phyloP scores from a whole-genome alignment of 1,140 invertebrate species.

The Whitmania pigra region DNA sequence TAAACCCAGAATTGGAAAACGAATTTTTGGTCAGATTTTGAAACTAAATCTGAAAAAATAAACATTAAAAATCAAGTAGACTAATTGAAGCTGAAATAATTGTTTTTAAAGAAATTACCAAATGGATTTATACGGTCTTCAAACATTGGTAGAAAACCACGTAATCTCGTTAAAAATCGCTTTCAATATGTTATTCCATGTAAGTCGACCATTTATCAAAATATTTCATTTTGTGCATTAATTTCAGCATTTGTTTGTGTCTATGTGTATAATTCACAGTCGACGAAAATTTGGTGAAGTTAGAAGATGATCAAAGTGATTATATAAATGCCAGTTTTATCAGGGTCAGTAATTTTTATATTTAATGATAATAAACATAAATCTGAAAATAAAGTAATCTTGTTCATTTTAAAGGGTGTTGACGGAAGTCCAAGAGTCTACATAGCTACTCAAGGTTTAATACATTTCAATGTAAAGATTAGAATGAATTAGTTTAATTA shows the following conservation, averaged over 20 bases:
- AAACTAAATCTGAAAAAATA: neutral
- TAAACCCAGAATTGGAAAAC: neutral
- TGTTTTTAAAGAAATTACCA: conserved; percentile 12
- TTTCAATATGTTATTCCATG: neutral
- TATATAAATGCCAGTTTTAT: conserved; percentile 9
- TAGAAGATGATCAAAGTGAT: neutral
- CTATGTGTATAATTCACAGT: neutral
- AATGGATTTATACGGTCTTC: neutral
- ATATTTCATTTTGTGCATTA: neutral
- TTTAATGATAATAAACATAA: neutral
- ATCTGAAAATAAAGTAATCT: too few relatives aligned
- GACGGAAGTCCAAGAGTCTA: neutral
- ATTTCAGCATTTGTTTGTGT: too few relatives aligned
- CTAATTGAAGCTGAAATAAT: too few relatives aligned
- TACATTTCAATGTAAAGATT: too few relatives aligned
- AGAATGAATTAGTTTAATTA: too few relatives aligned
- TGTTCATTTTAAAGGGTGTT: neutral
- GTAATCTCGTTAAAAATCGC: neutral
- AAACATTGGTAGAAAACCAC: neutral
- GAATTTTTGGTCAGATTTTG: neutral
- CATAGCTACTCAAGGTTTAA: neutral
- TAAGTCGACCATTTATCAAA: neutral
- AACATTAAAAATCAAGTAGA: too few relatives aligned
- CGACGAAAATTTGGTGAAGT: neutral
- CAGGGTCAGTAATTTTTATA: neutral